Base-by-base conservation (phyloP, 2,888 invertebrate species). In the Amphimallon solstitiale region DNA sequence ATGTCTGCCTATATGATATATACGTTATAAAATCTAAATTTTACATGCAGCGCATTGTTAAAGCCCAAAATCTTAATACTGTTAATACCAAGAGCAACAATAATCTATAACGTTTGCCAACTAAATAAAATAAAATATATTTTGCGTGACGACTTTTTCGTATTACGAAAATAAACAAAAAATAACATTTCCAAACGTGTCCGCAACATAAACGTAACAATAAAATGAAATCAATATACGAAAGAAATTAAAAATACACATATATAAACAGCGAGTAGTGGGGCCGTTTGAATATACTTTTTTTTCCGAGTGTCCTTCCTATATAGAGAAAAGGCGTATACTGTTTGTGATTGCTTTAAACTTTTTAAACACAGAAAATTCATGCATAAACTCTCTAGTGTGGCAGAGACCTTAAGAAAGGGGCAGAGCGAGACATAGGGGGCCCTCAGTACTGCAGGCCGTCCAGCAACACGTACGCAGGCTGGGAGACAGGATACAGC, bases 381-480 rank as follows among this genome's bases (percentile, higher is more conserved):
- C 69, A 69, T 72, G 73, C 72, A 73, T 66, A 72, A 72, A 68
- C 62, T 48, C 68, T 73, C 68, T 68, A 68, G 63, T 65, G 66
- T 63, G 67, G 49, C 73, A 79, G 75, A 77, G 76, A 80, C 80
- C 81, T 81, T 80, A 78, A 79, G 77, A 79, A 77, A 78, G 79
- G 80, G 81, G 76, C 75, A 71, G 73, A 74, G 66, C 71, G 75
- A 73, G 77, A 73, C 72, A 77, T 74, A 74, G 76, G 77, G 77
- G 75, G 84, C 83, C 84, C 85, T 86, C 86, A 86, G 85, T 86
- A 86, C 84, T 86, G 86, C 84, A 86, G 85, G 81, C 85, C 85
- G 84, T 86, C 86, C 84, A 86, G 85, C 84, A 86, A 84, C 80
- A 86, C 85, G 83, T 86, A 86, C 82, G 86, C 84, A 80, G 85